Conservation (phyloP, 2,113 vertebrate genomes). For the Macaca fascicularis region DNA sequence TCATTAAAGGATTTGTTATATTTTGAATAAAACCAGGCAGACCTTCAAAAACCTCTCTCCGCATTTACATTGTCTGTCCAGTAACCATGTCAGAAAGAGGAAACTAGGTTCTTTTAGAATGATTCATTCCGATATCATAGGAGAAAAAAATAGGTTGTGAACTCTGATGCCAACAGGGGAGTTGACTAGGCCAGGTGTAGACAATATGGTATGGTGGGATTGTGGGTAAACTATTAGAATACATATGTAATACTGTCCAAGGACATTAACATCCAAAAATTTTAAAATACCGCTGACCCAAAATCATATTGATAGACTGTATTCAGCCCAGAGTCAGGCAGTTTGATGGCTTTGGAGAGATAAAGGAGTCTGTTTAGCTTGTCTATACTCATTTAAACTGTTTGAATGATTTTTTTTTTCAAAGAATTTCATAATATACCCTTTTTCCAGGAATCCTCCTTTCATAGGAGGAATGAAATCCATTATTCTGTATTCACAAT, state of each 20-base stretch:
- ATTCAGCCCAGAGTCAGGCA: neutral
- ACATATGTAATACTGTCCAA: neutral
- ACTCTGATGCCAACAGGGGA: neutral
- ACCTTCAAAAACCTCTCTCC: neutral
- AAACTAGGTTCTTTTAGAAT: neutral
- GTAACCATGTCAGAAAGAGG: neutral
- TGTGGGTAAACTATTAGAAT: neutral
- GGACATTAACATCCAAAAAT: neutral
- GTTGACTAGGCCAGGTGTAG: neutral
- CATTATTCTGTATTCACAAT: neutral
- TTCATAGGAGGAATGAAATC: neutral
- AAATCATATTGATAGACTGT: neutral
- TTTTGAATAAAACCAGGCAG: neutral
- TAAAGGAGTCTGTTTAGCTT: neutral
- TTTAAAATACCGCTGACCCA: neutral
- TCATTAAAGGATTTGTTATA: neutral
- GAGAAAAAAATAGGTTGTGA: neutral
- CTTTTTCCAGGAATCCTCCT: neutral
- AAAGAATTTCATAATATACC: neutral
- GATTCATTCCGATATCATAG: neutral
- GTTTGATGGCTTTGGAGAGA: neutral
- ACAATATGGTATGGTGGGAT: neutral
- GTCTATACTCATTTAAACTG: neutral
- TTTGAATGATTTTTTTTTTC: neutral
- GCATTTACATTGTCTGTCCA: neutral